Percentiles rank a stretch among this genome's conserved stretches.
Evolutionary conservation across 2,113 vertebrate species (phyloP).

Genomic region (Lepisosteus osseus): DNA sequence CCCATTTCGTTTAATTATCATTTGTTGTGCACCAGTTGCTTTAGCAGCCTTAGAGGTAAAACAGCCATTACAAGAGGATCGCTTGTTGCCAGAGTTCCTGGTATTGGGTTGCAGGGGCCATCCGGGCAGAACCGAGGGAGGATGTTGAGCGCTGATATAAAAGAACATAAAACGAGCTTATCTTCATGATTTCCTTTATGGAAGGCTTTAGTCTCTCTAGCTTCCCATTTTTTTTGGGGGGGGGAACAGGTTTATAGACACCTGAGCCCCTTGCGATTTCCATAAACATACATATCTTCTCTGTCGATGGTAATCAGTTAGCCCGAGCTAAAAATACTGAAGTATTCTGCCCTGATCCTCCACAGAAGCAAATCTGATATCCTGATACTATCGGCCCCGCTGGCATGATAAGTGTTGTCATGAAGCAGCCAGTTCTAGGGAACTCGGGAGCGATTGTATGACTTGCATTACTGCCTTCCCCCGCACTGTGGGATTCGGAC

Average conservation of each 20-base stretch:
- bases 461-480: not conserved
- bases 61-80: not conserved
- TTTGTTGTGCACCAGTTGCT: not conserved
- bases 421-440: too few species aligned
- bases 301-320: not conserved
- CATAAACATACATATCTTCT: not conserved
- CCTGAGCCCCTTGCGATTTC: not conserved
- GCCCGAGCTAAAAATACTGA: slow-evolving; percentile 4
- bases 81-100: not conserved
- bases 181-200: too few species aligned
- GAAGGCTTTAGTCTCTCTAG: too few species aligned
- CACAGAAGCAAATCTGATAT: slow-evolving; percentile 16
- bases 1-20: not conserved
- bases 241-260: too few species aligned
- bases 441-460: too few species aligned
- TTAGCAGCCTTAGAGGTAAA: not conserved
- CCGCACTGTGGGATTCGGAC: not conserved
- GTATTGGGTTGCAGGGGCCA: not conserved
- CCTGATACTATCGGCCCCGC: not conserved
- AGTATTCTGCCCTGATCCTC: not conserved
- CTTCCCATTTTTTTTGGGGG: too few species aligned
- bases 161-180: too few species aligned
- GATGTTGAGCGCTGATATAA: too few species aligned
- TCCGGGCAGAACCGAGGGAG: too few species aligned
- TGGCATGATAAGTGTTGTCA: too few species aligned